These are phyloP conservation scores for Delia radicum DNA, from an alignment of 1,140 invertebrate genomes.

Conservation along the genomic window DNA sequence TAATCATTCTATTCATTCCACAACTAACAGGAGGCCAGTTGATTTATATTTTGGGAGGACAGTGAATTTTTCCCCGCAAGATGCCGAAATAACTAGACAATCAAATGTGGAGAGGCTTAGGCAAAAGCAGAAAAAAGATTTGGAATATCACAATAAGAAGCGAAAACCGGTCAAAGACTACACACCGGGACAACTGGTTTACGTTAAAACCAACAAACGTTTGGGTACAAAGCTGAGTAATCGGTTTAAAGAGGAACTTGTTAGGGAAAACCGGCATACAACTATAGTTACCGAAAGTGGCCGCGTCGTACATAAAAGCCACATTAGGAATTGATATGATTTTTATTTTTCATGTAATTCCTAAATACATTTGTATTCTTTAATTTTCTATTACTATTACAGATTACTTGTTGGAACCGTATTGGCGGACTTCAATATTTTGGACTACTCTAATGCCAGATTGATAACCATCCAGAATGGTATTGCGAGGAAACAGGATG, in stretches of 20 bases:
- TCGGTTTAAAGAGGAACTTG: neutral
- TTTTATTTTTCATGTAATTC: neutral
- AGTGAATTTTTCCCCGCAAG: neutral
- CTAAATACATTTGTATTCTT: neutral
- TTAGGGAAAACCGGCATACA: neutral
- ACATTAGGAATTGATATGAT: neutral
- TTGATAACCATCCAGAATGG: neutral
- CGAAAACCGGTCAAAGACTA: neutral
- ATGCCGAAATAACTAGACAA: neutral
- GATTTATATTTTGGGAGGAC: neutral
- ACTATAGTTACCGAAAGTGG: neutral
- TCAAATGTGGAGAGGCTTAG: neutral
- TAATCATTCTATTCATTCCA: neutral
- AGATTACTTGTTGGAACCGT: neutral
- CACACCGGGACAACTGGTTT: neutral
- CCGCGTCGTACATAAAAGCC: neutral
- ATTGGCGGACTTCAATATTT: neutral
- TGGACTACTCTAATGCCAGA: neutral
- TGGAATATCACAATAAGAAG: neutral
- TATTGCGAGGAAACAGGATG: neutral
- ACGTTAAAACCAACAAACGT: neutral
- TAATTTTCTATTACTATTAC: neutral
- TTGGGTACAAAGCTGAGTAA: neutral
- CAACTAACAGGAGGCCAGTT: conserved; percentile 36
- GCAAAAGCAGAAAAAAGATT: neutral